Base-by-base conservation (phyloP, 2,797 vertebrate species). In the Sebastes taczanowskii region DNA sequence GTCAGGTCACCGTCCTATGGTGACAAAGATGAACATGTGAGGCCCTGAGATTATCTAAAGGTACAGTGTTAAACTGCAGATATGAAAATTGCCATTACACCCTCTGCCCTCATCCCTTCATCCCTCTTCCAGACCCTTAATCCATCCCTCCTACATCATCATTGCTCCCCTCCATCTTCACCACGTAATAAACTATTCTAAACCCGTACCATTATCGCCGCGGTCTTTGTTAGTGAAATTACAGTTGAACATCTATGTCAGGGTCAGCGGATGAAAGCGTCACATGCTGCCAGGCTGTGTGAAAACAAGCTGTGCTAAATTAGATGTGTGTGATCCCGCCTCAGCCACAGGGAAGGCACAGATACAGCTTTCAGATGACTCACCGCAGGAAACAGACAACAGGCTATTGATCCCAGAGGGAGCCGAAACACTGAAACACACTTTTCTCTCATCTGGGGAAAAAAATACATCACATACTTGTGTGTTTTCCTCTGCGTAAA, bases 311-410 rank as follows among this genome's bases (percentile, higher is more conserved):
- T 71, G 78, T 81, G 64, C 82, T 85, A 78, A 89, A 87, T 85
- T 65, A 72, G 72, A 64, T 42, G 34, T 42, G 76, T 34, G 46
- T 13, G 66, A 87, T 88, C 88, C 78, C 71, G 77, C 85, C 75
- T 56, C 58, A 74, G 88, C 82, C 84, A 85, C 82, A 66, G 84
- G 89, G 74, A 68, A 52, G 49, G 20, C 55, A 68, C 64, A 88
- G 68, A 81, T 35, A 55, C 53, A 81, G 75, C 38, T 46, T 85
- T 89, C 86, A 92, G 89, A 87, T 90, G 88, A 91, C 80, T 91
- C 84, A 84, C 84, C 69, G 1, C 85, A 79, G 66, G 38, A 77
- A 73, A 71, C 65, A 85, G 10, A 82, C 70, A 88, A 71, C 46
- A 76, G 70, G 25, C 81, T 74, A 79, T 77, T 90, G 81, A 86